Conservation (phyloP, 2,888 invertebrate genomes). For the Sphaerophoria taeniata region DNA sequence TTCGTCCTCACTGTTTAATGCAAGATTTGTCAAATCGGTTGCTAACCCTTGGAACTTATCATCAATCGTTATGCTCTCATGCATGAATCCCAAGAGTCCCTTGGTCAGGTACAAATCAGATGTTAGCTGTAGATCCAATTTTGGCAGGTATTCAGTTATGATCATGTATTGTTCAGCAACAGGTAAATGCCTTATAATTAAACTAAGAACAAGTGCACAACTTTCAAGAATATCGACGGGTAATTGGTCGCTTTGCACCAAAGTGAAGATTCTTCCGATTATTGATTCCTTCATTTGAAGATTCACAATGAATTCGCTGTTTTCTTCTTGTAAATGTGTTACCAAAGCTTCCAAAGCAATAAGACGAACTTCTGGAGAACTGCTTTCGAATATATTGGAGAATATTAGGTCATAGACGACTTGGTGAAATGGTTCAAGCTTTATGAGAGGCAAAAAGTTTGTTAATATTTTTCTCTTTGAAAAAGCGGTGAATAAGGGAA, state of each 20-base stretch:
- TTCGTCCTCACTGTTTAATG: constrained; percentile 78
- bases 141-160: constrained; percentile 81
- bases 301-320: constrained; percentile 80
- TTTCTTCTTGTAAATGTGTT: constrained; percentile 76
- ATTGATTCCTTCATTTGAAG: constrained; percentile 82
- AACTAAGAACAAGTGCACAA: constrained; percentile 82
- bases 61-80: constrained; percentile 79
- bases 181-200: constrained; percentile 82
- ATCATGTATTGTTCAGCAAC: constrained; percentile 83
- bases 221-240: constrained; percentile 79
- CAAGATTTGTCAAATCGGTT: constrained; percentile 79
- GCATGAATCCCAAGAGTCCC: constrained; percentile 80
- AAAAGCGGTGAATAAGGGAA: constrained; percentile 77
- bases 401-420: constrained; percentile 79
- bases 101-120: constrained; percentile 80
- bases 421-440: constrained; percentile 79
- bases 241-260: constrained; percentile 76
- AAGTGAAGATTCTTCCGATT: constrained; percentile 82
- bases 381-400: constrained; percentile 76
- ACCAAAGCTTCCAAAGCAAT: constrained; percentile 80
- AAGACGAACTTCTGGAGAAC: constrained; percentile 75
- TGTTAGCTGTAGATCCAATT: constrained; percentile 78
- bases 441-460: constrained; percentile 78
- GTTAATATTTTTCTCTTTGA: constrained; percentile 79
- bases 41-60: constrained; percentile 80